Evolutionary conservation across 2,113 vertebrate species (phyloP).

Genomic region (Trinectes maculatus): DNA sequence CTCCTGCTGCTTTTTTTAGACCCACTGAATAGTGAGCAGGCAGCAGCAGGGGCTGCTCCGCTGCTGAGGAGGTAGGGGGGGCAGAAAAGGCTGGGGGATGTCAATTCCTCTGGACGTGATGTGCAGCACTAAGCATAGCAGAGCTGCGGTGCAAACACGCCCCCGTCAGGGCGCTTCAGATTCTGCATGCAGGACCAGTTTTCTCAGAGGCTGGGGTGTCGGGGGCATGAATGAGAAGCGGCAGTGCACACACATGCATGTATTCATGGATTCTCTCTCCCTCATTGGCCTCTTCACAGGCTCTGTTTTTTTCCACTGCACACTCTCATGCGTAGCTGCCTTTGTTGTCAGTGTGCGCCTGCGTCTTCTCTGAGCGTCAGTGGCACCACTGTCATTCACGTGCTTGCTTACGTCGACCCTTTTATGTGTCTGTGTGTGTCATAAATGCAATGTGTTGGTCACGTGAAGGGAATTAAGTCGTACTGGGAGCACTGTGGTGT

Average conservation of each 20-base stretch:
- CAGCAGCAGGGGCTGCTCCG: slow-evolving; percentile 71
- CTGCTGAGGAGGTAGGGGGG: slow-evolving; percentile 64
- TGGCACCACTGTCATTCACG: slow-evolving; percentile 71
- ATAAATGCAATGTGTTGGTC: slow-evolving; percentile 41
- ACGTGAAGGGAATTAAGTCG: slow-evolving; percentile 37
- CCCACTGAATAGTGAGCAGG: slow-evolving; percentile 90
- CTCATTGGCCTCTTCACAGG: not conserved
- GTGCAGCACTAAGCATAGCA: slow-evolving; percentile 52
- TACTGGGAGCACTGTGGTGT: slow-evolving; percentile 38
- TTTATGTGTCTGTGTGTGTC: slow-evolving; percentile 56
- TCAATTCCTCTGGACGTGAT: slow-evolving; percentile 83
- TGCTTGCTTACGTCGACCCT: slow-evolving; percentile 74
- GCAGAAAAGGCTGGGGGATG: slow-evolving; percentile 63
- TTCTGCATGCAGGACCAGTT: slow-evolving; percentile 24
- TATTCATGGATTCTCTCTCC: slow-evolving; percentile 39
- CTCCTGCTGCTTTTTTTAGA: slow-evolving; percentile 84
- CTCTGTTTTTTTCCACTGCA: not conserved
- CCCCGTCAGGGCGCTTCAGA: slow-evolving; percentile 53
- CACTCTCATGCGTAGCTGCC: slow-evolving; percentile 4
- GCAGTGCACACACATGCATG: slow-evolving; percentile 4
- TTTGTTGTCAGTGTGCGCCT: slow-evolving; percentile 30
- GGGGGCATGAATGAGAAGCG: slow-evolving; percentile 28
- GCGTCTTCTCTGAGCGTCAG: slow-evolving; percentile 70
- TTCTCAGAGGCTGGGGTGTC: slow-evolving; percentile 1
- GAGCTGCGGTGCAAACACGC: slow-evolving; percentile 53